Conservation (phyloP, 2,888 invertebrate species). For the Synanthedon myopaeformis region DNA sequence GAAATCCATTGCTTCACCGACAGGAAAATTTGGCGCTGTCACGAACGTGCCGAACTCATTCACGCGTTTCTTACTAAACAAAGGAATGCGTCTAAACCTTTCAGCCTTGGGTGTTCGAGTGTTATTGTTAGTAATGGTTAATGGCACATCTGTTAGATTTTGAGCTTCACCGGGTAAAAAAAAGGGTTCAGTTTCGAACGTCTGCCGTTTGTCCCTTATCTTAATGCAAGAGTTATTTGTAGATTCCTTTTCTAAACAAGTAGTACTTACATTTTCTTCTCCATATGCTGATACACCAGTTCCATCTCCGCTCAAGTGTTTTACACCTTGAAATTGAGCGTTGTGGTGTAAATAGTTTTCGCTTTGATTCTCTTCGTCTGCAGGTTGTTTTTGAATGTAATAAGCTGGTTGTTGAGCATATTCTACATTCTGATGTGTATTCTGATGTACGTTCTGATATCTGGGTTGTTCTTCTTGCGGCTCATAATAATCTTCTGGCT, state of each 20-base stretch:
- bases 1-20: constrained; percentile 27
- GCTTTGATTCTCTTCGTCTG: constrained; percentile 21
- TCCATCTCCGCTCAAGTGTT: constrained; percentile 49
- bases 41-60: constrained; percentile 23
- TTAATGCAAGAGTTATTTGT: neutral
- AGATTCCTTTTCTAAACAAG: neutral
- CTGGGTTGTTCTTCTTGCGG: constrained; percentile 17
- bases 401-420: constrained; percentile 21
- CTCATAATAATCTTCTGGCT: constrained; percentile 16
- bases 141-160: constrained; percentile 9
- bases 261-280: constrained; percentile 54
- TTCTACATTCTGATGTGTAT: constrained; percentile 17
- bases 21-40: constrained; percentile 23
- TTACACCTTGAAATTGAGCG: constrained; percentile 35
- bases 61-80: constrained; percentile 4
- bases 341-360: constrained; percentile 41
- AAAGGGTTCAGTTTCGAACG: constrained; percentile 37
- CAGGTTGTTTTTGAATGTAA: constrained; percentile 12
- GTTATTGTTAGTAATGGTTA: constrained; percentile 5
- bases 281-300: constrained; percentile 48
- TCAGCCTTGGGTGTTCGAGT: constrained; percentile 16
- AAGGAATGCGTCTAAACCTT: constrained; percentile 22
- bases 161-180: constrained; percentile 20
- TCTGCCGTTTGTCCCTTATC: constrained; percentile 20
- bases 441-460: constrained; percentile 20